A percentile compares a stretch with the other conserved stretches of the same genome.
Conservation (phyloP, 2,113 vertebrate species). For the Sisor rabdophorus region DNA sequence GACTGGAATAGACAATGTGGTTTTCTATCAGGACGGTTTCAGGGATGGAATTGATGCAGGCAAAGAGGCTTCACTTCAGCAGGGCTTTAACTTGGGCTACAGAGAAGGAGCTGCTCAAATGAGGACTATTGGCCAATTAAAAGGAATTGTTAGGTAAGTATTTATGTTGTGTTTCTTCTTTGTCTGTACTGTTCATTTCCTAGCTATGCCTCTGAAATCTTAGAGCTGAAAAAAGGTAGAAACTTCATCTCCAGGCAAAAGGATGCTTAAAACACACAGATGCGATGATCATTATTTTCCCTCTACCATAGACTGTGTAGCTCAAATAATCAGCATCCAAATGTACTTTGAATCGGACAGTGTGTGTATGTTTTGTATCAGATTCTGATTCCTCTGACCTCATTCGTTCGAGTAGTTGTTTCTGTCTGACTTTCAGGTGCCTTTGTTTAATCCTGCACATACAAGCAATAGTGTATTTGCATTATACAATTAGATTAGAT, state of each 20-base stretch:
- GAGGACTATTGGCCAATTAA: slow-evolving; percentile 75
- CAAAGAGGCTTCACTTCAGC: slow-evolving; percentile 79
- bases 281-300: too few relatives aligned
- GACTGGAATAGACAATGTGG: slow-evolving; percentile 38
- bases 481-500: too few relatives aligned
- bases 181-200: background rate
- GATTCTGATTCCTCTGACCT: background rate
- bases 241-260: too few relatives aligned
- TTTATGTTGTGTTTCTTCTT: background rate
- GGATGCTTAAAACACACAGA: too few relatives aligned
- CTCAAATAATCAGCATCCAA: too few relatives aligned
- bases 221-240: too few relatives aligned
- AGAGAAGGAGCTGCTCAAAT: slow-evolving; percentile 74
- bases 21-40: slow-evolving; percentile 81
- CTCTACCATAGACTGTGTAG: too few relatives aligned
- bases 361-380: too few relatives aligned
- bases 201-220: too few relatives aligned
- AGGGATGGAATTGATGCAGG: slow-evolving; percentile 84
- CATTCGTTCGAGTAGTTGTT: slow-evolving; percentile 27
- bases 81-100: slow-evolving; percentile 84
- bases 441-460: slow-evolving; percentile 38
- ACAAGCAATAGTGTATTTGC: slow-evolving; percentile 34
- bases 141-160: slow-evolving; percentile 82
- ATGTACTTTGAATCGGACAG: too few relatives aligned
- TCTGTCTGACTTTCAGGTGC: slow-evolving; percentile 37